Evolutionary conservation across 2,888 invertebrate species (phyloP).

Genomic region (Horisme vitalbata): DNA sequence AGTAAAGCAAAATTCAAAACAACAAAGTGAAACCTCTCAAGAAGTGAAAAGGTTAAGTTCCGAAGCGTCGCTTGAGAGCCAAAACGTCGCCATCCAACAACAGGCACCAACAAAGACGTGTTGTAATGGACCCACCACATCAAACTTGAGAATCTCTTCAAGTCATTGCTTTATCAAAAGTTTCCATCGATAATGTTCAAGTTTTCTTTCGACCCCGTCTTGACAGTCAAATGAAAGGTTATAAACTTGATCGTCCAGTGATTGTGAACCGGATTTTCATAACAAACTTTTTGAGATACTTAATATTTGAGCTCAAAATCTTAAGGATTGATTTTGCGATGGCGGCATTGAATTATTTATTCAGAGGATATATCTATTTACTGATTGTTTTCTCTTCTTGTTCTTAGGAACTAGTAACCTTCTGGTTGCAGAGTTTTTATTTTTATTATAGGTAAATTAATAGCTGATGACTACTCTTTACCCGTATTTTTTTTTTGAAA

Average conservation of each 20-base stretch:
- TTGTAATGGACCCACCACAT: conserved; percentile 12
- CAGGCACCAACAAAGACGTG: conserved; percentile 13
- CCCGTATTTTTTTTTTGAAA: too few relatives aligned
- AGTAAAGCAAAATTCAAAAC: conserved; percentile 3
- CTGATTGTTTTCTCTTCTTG: too few relatives aligned
- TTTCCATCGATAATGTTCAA: neutral
- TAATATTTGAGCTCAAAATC: too few relatives aligned
- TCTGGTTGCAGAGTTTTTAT: too few relatives aligned
- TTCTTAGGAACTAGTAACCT: too few relatives aligned
- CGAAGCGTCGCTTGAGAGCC: neutral
- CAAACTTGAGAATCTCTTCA: neutral
- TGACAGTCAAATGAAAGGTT: neutral
- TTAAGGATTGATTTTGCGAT: too few relatives aligned
- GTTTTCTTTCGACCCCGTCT: conserved; percentile 4
- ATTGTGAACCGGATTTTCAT: too few relatives aligned
- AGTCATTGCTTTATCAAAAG: neutral
- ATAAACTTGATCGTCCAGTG: neutral
- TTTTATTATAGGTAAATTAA: too few relatives aligned
- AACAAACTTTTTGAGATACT: too few relatives aligned
- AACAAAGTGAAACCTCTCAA: conserved; percentile 6
- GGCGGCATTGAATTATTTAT: too few relatives aligned
- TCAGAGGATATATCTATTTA: too few relatives aligned
- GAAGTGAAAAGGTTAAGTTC: neutral
- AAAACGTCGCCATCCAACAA: conserved; percentile 11
- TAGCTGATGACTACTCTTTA: too few relatives aligned